phyloP scores from a whole-genome alignment of 2,113 vertebrate species.

The Oreotragus oreotragus region DNA sequence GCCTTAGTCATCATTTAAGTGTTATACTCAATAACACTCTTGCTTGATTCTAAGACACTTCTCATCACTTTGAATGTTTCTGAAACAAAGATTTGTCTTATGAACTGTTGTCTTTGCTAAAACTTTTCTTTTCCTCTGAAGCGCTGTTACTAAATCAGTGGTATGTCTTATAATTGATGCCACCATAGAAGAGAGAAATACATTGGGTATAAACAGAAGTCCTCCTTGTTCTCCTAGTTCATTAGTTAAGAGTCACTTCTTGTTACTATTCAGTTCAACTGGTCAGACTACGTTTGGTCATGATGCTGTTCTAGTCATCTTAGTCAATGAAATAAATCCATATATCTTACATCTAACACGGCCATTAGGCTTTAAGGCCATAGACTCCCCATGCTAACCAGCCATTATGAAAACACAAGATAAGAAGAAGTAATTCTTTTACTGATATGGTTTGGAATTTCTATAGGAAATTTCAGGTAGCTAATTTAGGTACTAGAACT shows the following conservation, averaged over 20 bases:
- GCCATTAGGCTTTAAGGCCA: neutral
- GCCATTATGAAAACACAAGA: neutral
- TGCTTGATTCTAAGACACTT: neutral
- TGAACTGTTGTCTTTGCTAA: neutral
- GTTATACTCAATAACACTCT: neutral
- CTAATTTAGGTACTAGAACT: slow-evolving; percentile 17
- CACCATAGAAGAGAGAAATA: neutral
- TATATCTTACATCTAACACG: neutral
- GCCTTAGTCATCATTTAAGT: neutral
- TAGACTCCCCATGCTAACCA: neutral
- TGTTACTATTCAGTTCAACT: neutral
- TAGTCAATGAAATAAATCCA: slow-evolving; percentile 6
- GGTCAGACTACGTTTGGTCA: neutral
- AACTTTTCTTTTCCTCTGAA: neutral
- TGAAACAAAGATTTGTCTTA: slow-evolving; percentile 31
- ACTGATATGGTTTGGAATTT: slow-evolving; percentile 15
- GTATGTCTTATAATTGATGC: neutral
- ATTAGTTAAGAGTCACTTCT: slow-evolving; percentile 18
- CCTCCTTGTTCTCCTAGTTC: neutral
- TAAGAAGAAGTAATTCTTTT: neutral
- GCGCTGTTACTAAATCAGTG: neutral
- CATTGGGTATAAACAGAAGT: neutral
- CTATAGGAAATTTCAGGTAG: slow-evolving; percentile 14
- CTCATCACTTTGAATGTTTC: neutral
- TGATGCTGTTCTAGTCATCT: neutral